Conservation (phyloP, 2,888 invertebrate species). For the Rotaria magnacalcarata region DNA sequence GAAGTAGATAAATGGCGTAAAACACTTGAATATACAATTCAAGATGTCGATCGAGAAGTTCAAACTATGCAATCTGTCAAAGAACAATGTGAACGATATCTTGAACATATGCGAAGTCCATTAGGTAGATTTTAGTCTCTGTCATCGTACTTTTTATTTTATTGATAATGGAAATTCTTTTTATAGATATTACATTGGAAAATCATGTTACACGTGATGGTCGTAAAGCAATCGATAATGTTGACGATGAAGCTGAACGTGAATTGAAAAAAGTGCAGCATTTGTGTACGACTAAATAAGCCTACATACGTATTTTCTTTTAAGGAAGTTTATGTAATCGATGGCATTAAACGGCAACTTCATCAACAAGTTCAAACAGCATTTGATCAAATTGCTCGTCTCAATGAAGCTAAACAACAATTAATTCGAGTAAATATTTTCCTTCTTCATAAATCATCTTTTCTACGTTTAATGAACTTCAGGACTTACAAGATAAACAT, state of each 20-base stretch:
- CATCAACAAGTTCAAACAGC: constrained; percentile 56
- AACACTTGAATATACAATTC: constrained; percentile 56
- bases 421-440: not conserved
- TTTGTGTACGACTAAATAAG: no score
- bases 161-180: not conserved
- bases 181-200: constrained; percentile 53
- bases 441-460: not conserved
- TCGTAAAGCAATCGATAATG: constrained; percentile 56
- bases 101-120: constrained; percentile 41
- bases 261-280: constrained; percentile 56
- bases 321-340: constrained; percentile 58
- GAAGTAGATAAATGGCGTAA: constrained; percentile 59
- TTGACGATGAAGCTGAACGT: constrained; percentile 58
- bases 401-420: constrained; percentile 60
- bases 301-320: no score
- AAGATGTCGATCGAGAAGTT: constrained; percentile 56
- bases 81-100: constrained; percentile 41
- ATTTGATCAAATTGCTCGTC: constrained; percentile 58
- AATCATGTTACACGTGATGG: constrained; percentile 58
- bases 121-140: not conserved
- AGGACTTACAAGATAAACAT: constrained; percentile 67
- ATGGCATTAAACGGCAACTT: constrained; percentile 57
- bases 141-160: not conserved
- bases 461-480: not conserved
- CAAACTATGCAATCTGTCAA: constrained; percentile 43